Evolutionary conservation across 2,113 vertebrate genomes (phyloP), one percentile per base, ranked within the genome.

Genomic region (Lucifuga dentata): DNA sequence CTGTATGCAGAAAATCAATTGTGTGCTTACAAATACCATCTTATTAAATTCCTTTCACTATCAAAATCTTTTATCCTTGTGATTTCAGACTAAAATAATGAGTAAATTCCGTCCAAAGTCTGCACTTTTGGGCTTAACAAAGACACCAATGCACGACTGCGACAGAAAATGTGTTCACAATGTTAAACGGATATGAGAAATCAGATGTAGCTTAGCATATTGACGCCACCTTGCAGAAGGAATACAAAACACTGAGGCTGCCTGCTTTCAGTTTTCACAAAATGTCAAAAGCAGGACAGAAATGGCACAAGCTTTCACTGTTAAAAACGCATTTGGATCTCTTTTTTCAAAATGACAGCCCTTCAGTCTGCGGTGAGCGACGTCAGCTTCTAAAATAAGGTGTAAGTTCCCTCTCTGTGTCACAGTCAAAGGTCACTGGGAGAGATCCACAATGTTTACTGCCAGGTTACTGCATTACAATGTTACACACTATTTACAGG

Each of bases 361-460:
- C 75, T 80, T 80, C 67, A 2, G 67, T 80, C 60, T 71, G 67
- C 80, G 35, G 46, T 11, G 71, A 77, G 51, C 36, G n/a, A 72
- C 74, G 68, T 69, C 68, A 62, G 71, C 61, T 66, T 80, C 76
- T 85, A 85, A 77, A 88, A 76, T 80, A 83, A 88, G 80, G 80
- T 84, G 84, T 71, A 39, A 79, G 80, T 75, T 73, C 81, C 81
- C 73, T 60, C 88, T 81, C 61, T 73, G 57, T 70, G 82, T 92
- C 91, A 93, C 91, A 92, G 92, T 92, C 91, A 87, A 80, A 90
- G 91, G 92, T 92, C 91, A 90, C 60, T 68, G 76, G 62, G 75
- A 76, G 79, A 85, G 78, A 87, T 85, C 82, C 78, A 71, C 73
- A 32, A 48, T 83, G 44, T 72, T 66, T 70, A 5, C 71, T 75